Evolutionary conservation across 2,113 vertebrate genomes (phyloP), one percentile per base, ranked within the genome.

Genomic region (Phycodurus eques): DNA sequence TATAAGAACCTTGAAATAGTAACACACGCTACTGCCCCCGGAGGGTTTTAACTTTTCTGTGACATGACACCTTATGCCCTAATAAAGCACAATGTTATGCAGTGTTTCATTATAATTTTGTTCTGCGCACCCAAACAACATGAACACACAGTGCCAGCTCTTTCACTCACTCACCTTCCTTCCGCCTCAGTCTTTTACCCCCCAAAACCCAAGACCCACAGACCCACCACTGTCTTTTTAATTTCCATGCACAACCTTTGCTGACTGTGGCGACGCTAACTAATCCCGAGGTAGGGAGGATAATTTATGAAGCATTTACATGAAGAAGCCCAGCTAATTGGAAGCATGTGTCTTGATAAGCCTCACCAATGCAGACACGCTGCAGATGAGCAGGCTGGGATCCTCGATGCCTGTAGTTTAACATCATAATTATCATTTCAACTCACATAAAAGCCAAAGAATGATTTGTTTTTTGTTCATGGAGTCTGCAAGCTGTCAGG

Each of bases 251-350:
- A 85, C 88, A 90, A 91, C 83, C 90, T 89, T 80, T 91, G 93
- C 95, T 95, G 94, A 96, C 97, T 96, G 96, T 96, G 95, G 94
- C 95, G 95, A 96, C 95, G 96, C 96, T 95, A 94, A 93, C 94
- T 98, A 98, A 98, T 98, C 96, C 96, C 81, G 83, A 87, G 92
- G 94, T 93, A 91, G 94, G 93, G 93, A 94, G 95, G 94, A 94
- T 98, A 96, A 98, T 97, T 98, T 97, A 98, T 96, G 95, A 94
- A 95, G 95, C 95, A 97, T 98, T 98, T 98, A 98, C 96, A 98
- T 96, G 96, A 96, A 95, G 96, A 96, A 95, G 92, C 95, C 93
- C 92, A 91, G 95, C 95, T 98, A 98, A 98, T 98, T 97, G 96
- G 95, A 95, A 97, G 96, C 96, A 96, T 96, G 96, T 96, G 96